Evolutionary conservation across 2,797 vertebrate species (phyloP), one percentile per base, ranked within the genome.

Genomic region (Paguma larvata): DNA sequence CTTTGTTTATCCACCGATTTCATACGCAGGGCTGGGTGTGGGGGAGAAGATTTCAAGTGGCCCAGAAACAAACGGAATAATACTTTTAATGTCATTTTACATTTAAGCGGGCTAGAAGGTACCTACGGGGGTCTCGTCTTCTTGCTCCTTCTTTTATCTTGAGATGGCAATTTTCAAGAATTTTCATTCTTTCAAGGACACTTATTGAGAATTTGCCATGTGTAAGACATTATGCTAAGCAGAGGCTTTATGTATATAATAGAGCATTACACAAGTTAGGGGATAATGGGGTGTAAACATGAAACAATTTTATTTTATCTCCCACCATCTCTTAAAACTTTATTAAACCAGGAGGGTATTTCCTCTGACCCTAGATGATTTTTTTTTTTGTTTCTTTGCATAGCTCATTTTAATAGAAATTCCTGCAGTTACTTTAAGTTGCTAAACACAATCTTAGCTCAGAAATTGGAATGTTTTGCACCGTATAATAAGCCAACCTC

Each of bases 71-170:
- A 96, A 91, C 82, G 84, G 73, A 82, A 91, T 73, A 88, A 77
- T 97, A 90, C 92, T 96, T 93, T 97, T 89, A 91, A 94, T 72
- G 93, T 93, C 94, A 96, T 96, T 96, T 96, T 89, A 95, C 95
- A 95, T 91, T 91, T 93, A 95, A 94, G 93, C 95, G 83, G 83
- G 70, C 79, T 92, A 91, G 90, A 95, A 95, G 95, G 97, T 90
- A 93, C 89, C 86, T 77, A 65, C 34, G 91, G 56, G 67, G 44
- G 85, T 82, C 93, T 93, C 92, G 62, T 96, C 75, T 90, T 80
- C 72, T 85, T 90, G 7, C 10, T 21, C 68, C 46, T 44, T 82
- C 67, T 90, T 96, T 97, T 86, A 80, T 96, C 86, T 97, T 14
- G 62, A 96, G 84, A 89, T 96, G 86, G 84, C 89, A 95, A 96